Conservation (phyloP, 2,888 invertebrate species). For the Harpalus rubripes region DNA sequence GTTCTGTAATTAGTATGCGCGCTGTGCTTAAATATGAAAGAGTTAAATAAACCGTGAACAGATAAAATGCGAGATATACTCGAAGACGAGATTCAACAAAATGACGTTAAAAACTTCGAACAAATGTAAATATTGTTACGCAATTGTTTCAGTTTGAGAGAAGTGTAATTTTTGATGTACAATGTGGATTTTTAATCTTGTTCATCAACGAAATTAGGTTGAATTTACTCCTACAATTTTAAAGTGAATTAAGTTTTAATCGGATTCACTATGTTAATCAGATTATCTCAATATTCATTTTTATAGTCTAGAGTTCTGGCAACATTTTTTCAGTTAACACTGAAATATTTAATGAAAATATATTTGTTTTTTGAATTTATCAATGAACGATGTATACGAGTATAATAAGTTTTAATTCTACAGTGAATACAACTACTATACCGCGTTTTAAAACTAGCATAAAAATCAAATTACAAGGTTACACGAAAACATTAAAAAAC, state of each 20-base stretch:
- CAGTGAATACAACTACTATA: too few species aligned
- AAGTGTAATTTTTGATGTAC: neutral
- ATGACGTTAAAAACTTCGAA: constrained; percentile 29
- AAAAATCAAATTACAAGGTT: too few species aligned
- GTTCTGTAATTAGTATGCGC: constrained; percentile 26
- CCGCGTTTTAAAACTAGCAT: too few species aligned
- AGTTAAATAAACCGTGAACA: constrained; percentile 54
- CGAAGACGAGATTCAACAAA: constrained; percentile 23
- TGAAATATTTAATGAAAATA: too few species aligned
- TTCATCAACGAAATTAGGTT: neutral
- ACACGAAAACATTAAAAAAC: too few species aligned
- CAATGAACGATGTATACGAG: too few species aligned
- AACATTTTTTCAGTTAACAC: too few species aligned
- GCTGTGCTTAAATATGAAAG: constrained; percentile 38
- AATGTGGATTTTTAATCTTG: constrained; percentile 17
- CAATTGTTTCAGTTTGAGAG: neutral
- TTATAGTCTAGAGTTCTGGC: too few species aligned
- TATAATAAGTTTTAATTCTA: too few species aligned
- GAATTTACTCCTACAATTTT: neutral
- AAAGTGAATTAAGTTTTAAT: constrained; percentile 4
- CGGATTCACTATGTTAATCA: neutral
- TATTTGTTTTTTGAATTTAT: too few species aligned
- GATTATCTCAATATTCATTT: neutral
- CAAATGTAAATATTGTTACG: constrained; percentile 9
- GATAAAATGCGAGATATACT: constrained; percentile 33